Percentiles rank a stretch among this genome's conserved stretches.
These are phyloP conservation scores for Aplidium turbinatum DNA, from an alignment of 23 tunicate genomes.

Conservation along the genomic window DNA sequence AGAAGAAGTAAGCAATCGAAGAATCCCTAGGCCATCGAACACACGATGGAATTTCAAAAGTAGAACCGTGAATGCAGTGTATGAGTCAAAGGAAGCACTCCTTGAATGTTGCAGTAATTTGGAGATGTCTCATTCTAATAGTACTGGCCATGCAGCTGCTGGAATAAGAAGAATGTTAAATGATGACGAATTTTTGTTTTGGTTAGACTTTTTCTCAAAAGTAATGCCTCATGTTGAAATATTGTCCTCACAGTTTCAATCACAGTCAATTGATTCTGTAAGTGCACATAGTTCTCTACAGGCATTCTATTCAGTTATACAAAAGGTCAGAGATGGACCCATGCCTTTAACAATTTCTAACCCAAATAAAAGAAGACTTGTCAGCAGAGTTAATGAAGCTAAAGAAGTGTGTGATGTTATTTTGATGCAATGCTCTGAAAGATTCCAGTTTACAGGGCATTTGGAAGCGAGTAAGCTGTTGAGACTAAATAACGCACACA, in stretches of 20 bases:
- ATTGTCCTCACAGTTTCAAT: constrained; percentile 10
- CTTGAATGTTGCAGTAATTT: not conserved
- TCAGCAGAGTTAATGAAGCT: not conserved
- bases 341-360: no score
- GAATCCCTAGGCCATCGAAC: not conserved
- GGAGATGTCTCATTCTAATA: not conserved
- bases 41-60: constrained; percentile 18
- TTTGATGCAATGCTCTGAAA: constrained; percentile 10
- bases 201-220: constrained; percentile 12
- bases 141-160: not conserved
- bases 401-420: constrained; percentile 34
- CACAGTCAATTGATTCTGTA: not conserved
- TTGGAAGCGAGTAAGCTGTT: constrained; percentile 11
- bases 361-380: not conserved
- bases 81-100: not conserved
- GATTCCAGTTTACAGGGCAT: constrained; percentile 23
- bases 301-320: no score
- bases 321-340: no score
- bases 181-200: not conserved
- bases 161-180: not conserved
- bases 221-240: constrained; percentile 47
- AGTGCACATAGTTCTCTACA: not conserved
- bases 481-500: no score
- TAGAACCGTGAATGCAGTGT: not conserved
- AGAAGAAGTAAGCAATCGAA: constrained; percentile 5